Base-by-base conservation (phyloP, 2,888 invertebrate species). In the Acleris cristana region DNA sequence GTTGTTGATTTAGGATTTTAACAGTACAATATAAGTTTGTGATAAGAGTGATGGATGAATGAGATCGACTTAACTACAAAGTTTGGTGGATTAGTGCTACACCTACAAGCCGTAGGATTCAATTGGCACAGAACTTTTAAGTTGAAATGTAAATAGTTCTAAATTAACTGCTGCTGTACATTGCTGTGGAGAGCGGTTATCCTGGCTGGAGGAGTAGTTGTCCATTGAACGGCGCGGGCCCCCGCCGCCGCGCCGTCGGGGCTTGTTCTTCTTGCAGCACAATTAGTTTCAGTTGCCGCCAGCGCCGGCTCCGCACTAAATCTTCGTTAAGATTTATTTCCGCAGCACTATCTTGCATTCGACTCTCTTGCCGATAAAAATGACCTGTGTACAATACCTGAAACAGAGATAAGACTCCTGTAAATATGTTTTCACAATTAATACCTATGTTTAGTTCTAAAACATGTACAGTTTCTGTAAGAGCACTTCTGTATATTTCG, bases 261-360 rank as follows among this genome's bases (percentile, higher is more conserved):
- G 94, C 95, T 95, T 95, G 92, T 94, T 95, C 94, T 93, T 94
- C 94, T 94, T 95, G 92, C 94, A 95, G 95, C 95, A 95, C 95
- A 93, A 93, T 95, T 95, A 94, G 90, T 95, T 95, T 95, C 87
- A 94, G 94, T 95, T 95, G 95, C 95, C 88, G 93, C 91, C 89
- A 86, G 84, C 89, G 90, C 87, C 90, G 89, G 87, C 89, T 89
- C 89, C 84, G 91, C 92, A 90, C 91, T 84, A 76, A 84, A 85
- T 84, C 92, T 90, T 90, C 89, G 87, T 91, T 86, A 87, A 87
- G 80, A 87, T 91, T 93, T 87, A 89, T 93, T 93, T 93, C 92
- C 88, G 92, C 93, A 92, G 91, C 93, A 93, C 93, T 85, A 87
- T 89, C 92, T 92, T 91, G 93, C 92, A 93, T 92, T 87, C 67